These are phyloP conservation scores for Parnassius orleans DNA, from an alignment of 2,888 invertebrate species.

Conservation along the genomic window DNA sequence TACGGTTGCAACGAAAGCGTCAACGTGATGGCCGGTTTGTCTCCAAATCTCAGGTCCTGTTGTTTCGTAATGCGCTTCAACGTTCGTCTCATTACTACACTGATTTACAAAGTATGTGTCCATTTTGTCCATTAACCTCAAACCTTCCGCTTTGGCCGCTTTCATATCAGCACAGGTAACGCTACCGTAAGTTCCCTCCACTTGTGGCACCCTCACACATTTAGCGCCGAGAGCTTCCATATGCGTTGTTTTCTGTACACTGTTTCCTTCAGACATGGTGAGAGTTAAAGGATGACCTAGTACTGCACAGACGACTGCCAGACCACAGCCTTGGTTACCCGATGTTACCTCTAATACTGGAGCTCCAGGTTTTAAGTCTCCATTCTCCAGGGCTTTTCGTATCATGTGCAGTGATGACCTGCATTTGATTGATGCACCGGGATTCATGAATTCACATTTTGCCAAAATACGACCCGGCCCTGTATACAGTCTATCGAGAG, in stretches of 20 bases:
- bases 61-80: conserved; percentile 59
- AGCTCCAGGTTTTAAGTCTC: conserved; percentile 56
- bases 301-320: conserved; percentile 71
- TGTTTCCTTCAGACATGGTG: conserved; percentile 72
- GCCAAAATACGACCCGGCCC: conserved; percentile 69
- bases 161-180: conserved; percentile 66
- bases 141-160: conserved; percentile 58
- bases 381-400: conserved; percentile 49
- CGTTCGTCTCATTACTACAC: conserved; percentile 60
- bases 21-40: conserved; percentile 67
- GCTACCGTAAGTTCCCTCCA: conserved; percentile 69
- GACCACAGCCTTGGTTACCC: conserved; percentile 72
- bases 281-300: conserved; percentile 65
- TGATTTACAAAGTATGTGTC: conserved; percentile 69
- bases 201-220: conserved; percentile 67
- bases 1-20: conserved; percentile 66
- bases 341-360: conserved; percentile 69
- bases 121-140: conserved; percentile 53
- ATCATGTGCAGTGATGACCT: conserved; percentile 70
- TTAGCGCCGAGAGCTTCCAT: conserved; percentile 74
- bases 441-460: conserved; percentile 76
- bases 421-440: conserved; percentile 70
- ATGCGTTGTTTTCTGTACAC: conserved; percentile 66
- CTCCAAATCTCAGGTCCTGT: conserved; percentile 75
- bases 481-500: conserved; percentile 62